phyloP scores from a whole-genome alignment of 2,113 vertebrate genomes.

The Fukomys damarensis region DNA sequence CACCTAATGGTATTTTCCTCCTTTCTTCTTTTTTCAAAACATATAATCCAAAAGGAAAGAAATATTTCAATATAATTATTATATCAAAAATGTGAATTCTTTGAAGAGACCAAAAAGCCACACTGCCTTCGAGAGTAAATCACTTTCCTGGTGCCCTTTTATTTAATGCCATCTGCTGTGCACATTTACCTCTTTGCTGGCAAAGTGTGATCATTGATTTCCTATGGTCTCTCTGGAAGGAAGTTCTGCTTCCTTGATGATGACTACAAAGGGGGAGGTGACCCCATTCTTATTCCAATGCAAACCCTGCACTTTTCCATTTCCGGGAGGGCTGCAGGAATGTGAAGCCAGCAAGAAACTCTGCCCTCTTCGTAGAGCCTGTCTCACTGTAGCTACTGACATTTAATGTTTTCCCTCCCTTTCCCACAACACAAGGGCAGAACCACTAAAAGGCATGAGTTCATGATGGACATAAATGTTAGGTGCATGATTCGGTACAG shows the following conservation, averaged over 20 bases:
- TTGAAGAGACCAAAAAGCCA: slow-evolving; percentile 83
- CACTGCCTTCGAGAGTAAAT: slow-evolving; percentile 82
- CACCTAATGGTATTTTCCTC: neutral
- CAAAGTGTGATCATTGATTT: slow-evolving; percentile 94
- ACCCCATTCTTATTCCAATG: slow-evolving; percentile 91
- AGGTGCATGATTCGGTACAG: slow-evolving; percentile 11
- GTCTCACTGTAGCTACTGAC: slow-evolving; percentile 74
- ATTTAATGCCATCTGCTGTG: slow-evolving; percentile 86
- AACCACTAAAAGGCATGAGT: slow-evolving; percentile 68
- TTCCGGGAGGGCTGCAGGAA: slow-evolving; percentile 82
- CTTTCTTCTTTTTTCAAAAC: neutral
- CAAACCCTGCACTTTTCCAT: slow-evolving; percentile 87
- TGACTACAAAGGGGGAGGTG: slow-evolving; percentile 92
- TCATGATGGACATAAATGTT: slow-evolving; percentile 72
- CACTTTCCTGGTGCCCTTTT: slow-evolving; percentile 87
- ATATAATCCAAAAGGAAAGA: slow-evolving; percentile 53
- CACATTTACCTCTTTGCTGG: slow-evolving; percentile 86
- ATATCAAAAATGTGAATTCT: slow-evolving; percentile 79
- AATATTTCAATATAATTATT: slow-evolving; percentile 69
- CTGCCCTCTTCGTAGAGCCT: slow-evolving; percentile 78
- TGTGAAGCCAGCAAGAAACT: slow-evolving; percentile 75
- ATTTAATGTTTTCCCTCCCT: slow-evolving; percentile 70
- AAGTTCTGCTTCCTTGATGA: slow-evolving; percentile 92
- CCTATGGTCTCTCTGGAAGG: slow-evolving; percentile 92
- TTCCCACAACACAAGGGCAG: slow-evolving; percentile 39